A percentile compares a stretch with the other conserved stretches of the same genome.
phyloP scores from a whole-genome alignment of 2,888 invertebrate genomes.

The Brachynemurus nebulosus region DNA sequence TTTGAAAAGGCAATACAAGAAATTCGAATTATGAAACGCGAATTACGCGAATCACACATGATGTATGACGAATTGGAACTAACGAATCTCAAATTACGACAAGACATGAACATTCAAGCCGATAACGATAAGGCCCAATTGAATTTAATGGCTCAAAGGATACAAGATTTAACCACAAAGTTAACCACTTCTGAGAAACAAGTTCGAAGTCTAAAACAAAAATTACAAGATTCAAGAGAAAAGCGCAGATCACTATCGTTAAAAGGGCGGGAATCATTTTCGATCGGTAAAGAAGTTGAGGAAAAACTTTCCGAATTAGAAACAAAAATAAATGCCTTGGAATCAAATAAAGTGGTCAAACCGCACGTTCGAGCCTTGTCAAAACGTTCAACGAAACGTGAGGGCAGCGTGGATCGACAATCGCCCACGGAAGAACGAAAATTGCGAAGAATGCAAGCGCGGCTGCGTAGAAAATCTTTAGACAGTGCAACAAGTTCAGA shows the following conservation, averaged over 20 bases:
- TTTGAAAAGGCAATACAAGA: constrained; percentile 74
- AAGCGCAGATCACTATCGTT: constrained; percentile 69
- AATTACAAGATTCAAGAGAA: constrained; percentile 62
- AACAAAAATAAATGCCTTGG: constrained; percentile 56
- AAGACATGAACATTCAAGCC: constrained; percentile 50
- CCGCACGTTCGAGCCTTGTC: constrained; percentile 21
- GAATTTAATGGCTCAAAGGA: constrained; percentile 65
- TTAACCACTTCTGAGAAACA: constrained; percentile 70
- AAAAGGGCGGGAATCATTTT: constrained; percentile 61
- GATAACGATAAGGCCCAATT: constrained; percentile 57
- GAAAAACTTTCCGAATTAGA: constrained; percentile 71
- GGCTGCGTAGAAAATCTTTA: constrained; percentile 57
- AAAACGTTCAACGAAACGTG: constrained; percentile 32
- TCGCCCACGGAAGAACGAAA: constrained; percentile 34
- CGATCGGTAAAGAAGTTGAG: constrained; percentile 70
- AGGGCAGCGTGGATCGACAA: constrained; percentile 29
- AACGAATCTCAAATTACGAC: constrained; percentile 58
- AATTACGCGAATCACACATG: constrained; percentile 64
- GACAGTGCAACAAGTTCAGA: constrained; percentile 67
- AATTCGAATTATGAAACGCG: constrained; percentile 69
- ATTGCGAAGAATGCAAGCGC: constrained; percentile 38
- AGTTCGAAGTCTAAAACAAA: constrained; percentile 63
- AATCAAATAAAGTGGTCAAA: constrained; percentile 31
- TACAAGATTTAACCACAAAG: constrained; percentile 72
- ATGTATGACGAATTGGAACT: constrained; percentile 69